Base-by-base conservation (phyloP, 2,888 invertebrate genomes). In the Nephrocerus scutellatus region DNA sequence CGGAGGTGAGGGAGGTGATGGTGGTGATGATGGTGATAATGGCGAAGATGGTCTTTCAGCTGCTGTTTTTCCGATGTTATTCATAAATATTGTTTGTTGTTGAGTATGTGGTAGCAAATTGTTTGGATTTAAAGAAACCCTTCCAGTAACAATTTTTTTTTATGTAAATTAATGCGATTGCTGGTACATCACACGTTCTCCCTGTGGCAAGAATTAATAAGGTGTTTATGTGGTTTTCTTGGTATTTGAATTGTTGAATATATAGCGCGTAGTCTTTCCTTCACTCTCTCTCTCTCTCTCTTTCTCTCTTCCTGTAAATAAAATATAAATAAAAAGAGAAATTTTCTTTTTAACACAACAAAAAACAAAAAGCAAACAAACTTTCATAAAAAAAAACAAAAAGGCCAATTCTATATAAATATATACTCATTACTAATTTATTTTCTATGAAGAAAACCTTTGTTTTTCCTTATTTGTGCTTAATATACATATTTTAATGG, bases 21-120 rank as follows among this genome's bases (percentile, higher is more conserved):
- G 26, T 9, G 31, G 28, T 30, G 40, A 21, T 32, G 41, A 19
- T 21, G 32, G 22, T 39, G 38, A 15, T 39, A 38, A 34, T 30
- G 46, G 37, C 33, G 49, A 30, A 42, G 45, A 34, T 44, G 52
- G 40, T 39, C 52, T 40, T 35, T 51, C 45, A 46, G 52, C 49
- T 43, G 46, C 34, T 39, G 43, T 46, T 51, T 48, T 52, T 53
- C 52, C 50, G 55, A 52, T 56, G 52, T 57, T 58, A 55, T 55
- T 55, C 56, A 60, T 59, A 59, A 51, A 56, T 55, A 51, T 46
- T 36, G 30, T 36, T 44, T 41, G 14, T 29, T 7, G 16, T 37
- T 42, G 30, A 19, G 40, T 46, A 40, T 28, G 16, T 16, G 32
- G 26, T 29, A 20, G 30, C 18, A 29, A 18, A n/a, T 16, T 30